phyloP scores from a whole-genome alignment of 2,113 vertebrate genomes.

The Leucoraja erinaceus region DNA sequence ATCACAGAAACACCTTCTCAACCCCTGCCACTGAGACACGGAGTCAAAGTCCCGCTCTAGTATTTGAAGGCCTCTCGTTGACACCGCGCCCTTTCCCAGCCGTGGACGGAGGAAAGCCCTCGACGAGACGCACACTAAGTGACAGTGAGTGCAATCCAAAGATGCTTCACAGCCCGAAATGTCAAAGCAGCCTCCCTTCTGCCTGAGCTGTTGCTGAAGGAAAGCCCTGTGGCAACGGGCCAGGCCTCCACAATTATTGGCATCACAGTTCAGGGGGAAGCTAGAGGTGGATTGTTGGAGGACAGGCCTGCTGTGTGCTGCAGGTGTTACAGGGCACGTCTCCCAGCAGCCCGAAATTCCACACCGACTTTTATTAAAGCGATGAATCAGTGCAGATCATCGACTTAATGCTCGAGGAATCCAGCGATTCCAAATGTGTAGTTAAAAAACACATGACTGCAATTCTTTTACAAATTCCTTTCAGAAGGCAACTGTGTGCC shows the following conservation, averaged over 20 bases:
- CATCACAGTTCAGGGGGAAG: neutral
- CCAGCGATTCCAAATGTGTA: neutral
- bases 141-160: neutral
- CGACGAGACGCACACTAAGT: neutral
- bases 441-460: neutral
- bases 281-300: neutral
- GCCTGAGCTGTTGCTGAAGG: slow-evolving; percentile 4
- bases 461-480: neutral
- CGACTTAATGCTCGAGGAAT: neutral
- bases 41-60: neutral
- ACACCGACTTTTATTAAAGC: neutral
- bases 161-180: neutral
- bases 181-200: slow-evolving; percentile 4
- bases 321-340: neutral
- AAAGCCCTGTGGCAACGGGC: neutral
- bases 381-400: neutral
- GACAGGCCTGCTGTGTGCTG: neutral
- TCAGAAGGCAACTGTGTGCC: neutral
- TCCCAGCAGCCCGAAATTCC: neutral
- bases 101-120: too few relatives aligned
- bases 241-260: neutral
- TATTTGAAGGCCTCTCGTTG: neutral
- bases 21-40: neutral
- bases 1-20: neutral
- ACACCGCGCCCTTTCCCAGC: neutral